Conservation (phyloP, 2,113 vertebrate species). For the Ctenomys sociabilis region DNA sequence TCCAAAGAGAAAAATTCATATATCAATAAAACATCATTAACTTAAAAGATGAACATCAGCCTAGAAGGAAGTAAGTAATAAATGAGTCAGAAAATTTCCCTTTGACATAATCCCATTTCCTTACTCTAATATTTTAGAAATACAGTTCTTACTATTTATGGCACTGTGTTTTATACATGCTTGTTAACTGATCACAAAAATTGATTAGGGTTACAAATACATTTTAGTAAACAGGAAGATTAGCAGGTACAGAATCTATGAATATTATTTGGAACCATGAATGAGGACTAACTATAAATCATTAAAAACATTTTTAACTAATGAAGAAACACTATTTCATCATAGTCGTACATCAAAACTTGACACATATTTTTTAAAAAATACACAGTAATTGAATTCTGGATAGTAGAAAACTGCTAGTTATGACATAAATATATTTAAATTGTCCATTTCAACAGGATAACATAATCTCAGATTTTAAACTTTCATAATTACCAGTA, state of each 20-base stretch:
- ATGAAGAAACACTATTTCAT: not conserved
- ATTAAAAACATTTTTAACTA: not conserved
- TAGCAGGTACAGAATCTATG: not conserved
- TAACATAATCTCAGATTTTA: not conserved
- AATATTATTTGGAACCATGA: not conserved
- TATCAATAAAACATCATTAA: not conserved
- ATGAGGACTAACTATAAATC: not conserved
- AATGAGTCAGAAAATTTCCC: not conserved
- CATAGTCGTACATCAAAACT: not conserved
- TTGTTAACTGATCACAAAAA: not conserved
- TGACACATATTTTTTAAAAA: not conserved
- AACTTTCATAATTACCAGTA: not conserved
- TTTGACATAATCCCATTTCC: not conserved
- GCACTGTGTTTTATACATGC: not conserved
- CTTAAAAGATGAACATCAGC: not conserved
- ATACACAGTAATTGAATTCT: not conserved
- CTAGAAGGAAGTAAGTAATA: conserved; percentile 28
- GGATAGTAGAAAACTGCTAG: not conserved
- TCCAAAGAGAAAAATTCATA: conserved; percentile 14
- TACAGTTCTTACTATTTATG: not conserved
- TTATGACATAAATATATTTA: not conserved
- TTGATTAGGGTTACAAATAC: not conserved
- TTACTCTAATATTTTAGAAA: not conserved
- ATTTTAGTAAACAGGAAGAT: not conserved
- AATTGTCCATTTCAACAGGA: not conserved